Base-by-base conservation (phyloP, 2,888 invertebrate species). In the Spialia ferax region DNA sequence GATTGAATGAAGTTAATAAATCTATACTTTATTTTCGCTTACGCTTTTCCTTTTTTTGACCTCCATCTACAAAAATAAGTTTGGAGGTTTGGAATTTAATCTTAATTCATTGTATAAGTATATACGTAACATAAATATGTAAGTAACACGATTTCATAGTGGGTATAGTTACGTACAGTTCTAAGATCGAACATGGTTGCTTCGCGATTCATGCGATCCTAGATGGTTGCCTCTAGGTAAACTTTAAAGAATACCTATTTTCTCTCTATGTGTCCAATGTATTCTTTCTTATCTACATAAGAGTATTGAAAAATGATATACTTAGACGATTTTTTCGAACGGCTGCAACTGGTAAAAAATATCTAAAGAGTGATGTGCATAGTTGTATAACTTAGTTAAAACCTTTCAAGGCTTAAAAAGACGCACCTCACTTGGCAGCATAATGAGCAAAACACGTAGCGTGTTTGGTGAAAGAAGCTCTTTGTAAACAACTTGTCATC, bases 401-500 rank as follows among this genome's bases (percentile, higher is more conserved):
- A 42, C 52, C 52, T 60, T 66, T 59, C 59, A 66, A 8, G 29
- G 35, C 35, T 35, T 65, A 18, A 65, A 65, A 60, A 66, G 54
- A 66, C 60, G 60, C 42, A 29, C 38, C 23, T n/a, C 15, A 45
- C 32, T 45, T 18, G 22, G 32, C 54, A 54, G 65, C 13, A 66
- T 55, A 61, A 61, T 55, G 60, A 66, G 66, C 32, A 61, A 60
- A 61, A 32, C 60, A 23, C 42, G 60, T 55, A 52, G 45, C 60
- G 45, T 42, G 54, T 60, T 55, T 66, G 32, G 38, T 38, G 29
- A 59, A 66, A 66, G 65, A 66, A 52, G 54, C 52, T 60, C 66
- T 66, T 66, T 66, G 66, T 66, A 66, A 66, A 66, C 66, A 66
- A 60, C 66, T 66, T 66, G 60, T 66, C 66, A 61, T 66, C 66